These are phyloP conservation scores for Theretra japonica DNA, from an alignment of 2,888 invertebrate species.

Conservation along the genomic window DNA sequence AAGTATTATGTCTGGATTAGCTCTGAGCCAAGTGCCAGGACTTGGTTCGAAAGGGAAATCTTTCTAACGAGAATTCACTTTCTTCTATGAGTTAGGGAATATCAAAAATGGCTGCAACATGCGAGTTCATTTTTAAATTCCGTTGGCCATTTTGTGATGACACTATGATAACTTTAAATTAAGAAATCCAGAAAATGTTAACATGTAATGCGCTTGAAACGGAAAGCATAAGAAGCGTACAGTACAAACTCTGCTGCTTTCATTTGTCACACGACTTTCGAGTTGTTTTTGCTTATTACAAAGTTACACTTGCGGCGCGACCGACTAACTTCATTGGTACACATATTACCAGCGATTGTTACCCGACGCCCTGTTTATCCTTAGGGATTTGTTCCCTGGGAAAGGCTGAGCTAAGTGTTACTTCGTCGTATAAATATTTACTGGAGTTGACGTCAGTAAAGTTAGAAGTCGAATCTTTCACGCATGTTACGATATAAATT, in stretches of 20 bases:
- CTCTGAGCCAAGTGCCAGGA: too few species aligned
- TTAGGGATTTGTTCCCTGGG: background rate
- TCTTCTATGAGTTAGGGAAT: too few species aligned
- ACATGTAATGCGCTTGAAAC: background rate
- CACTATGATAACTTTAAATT: too few species aligned
- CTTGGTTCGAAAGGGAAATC: too few species aligned
- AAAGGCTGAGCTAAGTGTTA: background rate
- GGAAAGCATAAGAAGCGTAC: background rate
- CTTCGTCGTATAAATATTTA: background rate
- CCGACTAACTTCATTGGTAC: background rate
- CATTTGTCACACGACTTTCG: conserved; percentile 41
- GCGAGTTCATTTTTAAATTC: too few species aligned
- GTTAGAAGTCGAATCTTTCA: background rate
- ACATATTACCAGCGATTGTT: conserved; percentile 17
- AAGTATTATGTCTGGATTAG: too few species aligned
- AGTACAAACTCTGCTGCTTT: conserved; percentile 31
- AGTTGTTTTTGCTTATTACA: conserved; percentile 42
- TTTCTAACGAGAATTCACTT: too few species aligned
- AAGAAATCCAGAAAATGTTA: too few species aligned
- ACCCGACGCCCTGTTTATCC: conserved; percentile 4
- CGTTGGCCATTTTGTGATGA: too few species aligned
- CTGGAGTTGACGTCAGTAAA: background rate
- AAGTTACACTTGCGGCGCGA: conserved; percentile 37
- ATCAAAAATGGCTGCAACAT: too few species aligned
- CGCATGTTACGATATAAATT: too few species aligned